Base-by-base conservation (phyloP, 2,113 vertebrate species). In the Myiagra hebetior region DNA sequence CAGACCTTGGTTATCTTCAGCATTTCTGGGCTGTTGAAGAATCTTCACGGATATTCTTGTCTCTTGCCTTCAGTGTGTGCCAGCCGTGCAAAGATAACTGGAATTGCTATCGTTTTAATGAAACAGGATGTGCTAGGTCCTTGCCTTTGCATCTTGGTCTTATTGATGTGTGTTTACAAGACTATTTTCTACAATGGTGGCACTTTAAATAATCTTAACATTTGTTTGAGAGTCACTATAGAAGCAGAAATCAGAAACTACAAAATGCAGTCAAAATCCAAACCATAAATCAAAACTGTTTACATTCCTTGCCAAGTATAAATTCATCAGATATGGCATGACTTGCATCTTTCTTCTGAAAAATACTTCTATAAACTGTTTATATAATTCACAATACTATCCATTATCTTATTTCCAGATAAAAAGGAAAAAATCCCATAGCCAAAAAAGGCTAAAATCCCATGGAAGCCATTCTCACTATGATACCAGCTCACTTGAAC, bases 401-500 rank as follows among this genome's bases (percentile, higher is more conserved):
- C 96, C 92, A 99, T 30, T 55, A 98, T 98, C 46, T 49, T 93
- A 13, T 24, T n/a, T 44, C 85, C 98, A 21, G 98, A 95, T 18
- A 96, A 80, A 83, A 98, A 98, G 5, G 83, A 64, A 39, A 99
- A 90, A 84, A 85, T 95, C 14, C 97, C 93, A 1, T 95, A 87
- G 49, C 97, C 97, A 26, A 98, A 93, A 75, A 98, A 98, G 86
- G 42, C 95, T 28, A 99, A n/a, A 83, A 98, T 95, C 8, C 98
- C 98, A 10, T 99, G 99, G 60, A 99, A 99, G 21, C 98, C 98
- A 13, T 98, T 97, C 49, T 95, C 76, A 19, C 98, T 81, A 15
- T 99, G 98, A 62, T 98, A 91, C 98, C 99, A 99, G 5, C 95
- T 98, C 55, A 99, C 98, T 2, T 68, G 97, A 85, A 98, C 95